Evolutionary conservation across 2,113 vertebrate species (phyloP).

Genomic region (Perca fluviatilis): DNA sequence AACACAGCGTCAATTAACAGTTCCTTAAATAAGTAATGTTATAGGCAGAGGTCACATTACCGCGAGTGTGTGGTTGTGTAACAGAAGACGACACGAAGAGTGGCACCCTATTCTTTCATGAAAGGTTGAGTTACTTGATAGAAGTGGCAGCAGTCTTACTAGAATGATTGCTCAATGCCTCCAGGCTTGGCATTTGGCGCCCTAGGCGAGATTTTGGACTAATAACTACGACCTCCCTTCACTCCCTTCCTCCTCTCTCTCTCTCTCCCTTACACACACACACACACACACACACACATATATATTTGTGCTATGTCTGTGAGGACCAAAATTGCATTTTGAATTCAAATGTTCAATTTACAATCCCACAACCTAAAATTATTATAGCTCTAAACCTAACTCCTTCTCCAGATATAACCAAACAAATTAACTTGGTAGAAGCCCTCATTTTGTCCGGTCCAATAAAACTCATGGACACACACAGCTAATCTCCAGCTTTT

Average conservation of each 20-base stretch:
- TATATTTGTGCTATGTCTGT: constrained; percentile 9
- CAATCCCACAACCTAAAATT: constrained; percentile 9
- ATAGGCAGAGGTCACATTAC: constrained; percentile 42
- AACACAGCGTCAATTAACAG: constrained; percentile 43
- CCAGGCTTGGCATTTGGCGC: constrained; percentile 75
- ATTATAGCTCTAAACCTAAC: neutral
- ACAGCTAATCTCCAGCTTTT: constrained; percentile 46
- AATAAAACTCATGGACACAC: constrained; percentile 12
- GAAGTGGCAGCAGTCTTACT: constrained; percentile 66
- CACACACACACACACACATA: constrained; percentile 5
- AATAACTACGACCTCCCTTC: constrained; percentile 69
- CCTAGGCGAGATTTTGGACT: constrained; percentile 75
- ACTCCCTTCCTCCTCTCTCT: constrained; percentile 1
- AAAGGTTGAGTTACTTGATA: constrained; percentile 66
- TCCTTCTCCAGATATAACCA: neutral
- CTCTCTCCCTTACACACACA: neutral
- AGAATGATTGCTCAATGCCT: constrained; percentile 70
- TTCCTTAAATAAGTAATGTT: constrained; percentile 43
- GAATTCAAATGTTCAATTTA: neutral
- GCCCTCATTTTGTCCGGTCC: neutral
- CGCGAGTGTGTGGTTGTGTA: constrained; percentile 33
- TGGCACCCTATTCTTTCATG: constrained; percentile 48
- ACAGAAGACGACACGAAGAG: constrained; percentile 33
- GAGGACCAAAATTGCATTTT: constrained; percentile 1
- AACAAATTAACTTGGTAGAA: neutral